Evolutionary conservation across 2,888 invertebrate genomes (phyloP).

Genomic region (Onchidella celtica): DNA sequence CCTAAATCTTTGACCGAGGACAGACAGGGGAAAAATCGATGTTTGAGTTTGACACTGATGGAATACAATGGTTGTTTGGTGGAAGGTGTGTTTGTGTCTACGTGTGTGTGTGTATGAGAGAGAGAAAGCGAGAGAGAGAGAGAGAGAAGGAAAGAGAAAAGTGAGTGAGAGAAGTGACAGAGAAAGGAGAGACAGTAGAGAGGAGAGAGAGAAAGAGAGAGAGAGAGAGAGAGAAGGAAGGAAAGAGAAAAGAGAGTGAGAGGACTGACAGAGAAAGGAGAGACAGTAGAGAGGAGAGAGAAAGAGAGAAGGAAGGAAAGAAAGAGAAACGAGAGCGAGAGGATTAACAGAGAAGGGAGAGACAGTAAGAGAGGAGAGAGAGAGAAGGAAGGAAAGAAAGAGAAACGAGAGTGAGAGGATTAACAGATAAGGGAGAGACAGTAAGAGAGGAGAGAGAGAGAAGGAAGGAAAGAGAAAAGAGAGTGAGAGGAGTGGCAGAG

Average conservation of each 20-base stretch:
- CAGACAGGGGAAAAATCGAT: too few relatives aligned
- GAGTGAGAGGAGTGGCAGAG: background rate
- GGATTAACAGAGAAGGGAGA: background rate
- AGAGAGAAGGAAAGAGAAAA: too few relatives aligned
- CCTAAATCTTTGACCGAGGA: too few relatives aligned
- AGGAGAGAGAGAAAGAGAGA: background rate
- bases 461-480: background rate
- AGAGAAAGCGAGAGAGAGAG: too few relatives aligned
- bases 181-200: background rate
- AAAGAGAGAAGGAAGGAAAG: background rate
- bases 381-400: background rate
- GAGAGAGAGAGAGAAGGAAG: constrained; percentile 20
- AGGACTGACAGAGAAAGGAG: background rate
- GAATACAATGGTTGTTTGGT: too few relatives aligned
- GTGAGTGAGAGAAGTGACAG: background rate
- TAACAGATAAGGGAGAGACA: background rate
- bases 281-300: background rate
- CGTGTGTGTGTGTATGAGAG: too few relatives aligned
- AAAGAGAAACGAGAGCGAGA: background rate
- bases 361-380: background rate
- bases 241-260: background rate
- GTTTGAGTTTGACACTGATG: too few relatives aligned
- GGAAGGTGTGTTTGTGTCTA: too few relatives aligned
- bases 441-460: constrained; percentile 12
- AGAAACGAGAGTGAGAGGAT: background rate